A percentile compares a stretch with the other conserved stretches of the same genome.
These are phyloP conservation scores for Epinotia demarniana DNA, from an alignment of 2,888 invertebrate species.

Conservation along the genomic window DNA sequence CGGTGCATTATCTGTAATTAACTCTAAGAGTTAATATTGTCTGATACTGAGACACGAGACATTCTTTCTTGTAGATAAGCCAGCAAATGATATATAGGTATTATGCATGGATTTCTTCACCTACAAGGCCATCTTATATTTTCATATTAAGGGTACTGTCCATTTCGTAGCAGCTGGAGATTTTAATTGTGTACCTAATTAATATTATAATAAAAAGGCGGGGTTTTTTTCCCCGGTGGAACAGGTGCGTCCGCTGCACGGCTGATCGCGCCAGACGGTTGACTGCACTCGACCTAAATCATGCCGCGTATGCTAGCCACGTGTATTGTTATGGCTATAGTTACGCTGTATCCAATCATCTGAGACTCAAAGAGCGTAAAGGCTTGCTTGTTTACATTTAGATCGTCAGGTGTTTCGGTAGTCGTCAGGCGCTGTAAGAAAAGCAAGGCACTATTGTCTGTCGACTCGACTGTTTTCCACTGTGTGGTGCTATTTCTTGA, in stretches of 20 bases:
- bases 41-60: background rate
- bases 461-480: no score
- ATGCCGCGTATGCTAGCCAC: conserved; percentile 10
- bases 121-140: background rate
- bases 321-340: conserved; percentile 20
- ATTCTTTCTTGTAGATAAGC: background rate
- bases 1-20: conserved; percentile 28
- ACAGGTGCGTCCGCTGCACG: conserved; percentile 36
- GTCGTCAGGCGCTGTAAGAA: no score
- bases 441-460: no score
- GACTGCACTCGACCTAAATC: conserved; percentile 39
- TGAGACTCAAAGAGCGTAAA: background rate
- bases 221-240: conserved; percentile 2
- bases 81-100: background rate
- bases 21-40: background rate
- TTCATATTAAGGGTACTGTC: background rate
- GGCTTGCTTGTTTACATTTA: background rate
- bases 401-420: no score
- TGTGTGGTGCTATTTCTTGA: no score
- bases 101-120: background rate
- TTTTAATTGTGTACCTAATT: conserved; percentile 1
- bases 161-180: background rate
- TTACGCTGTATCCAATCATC: conserved; percentile 20
- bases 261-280: conserved; percentile 36
- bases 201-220: background rate